phyloP scores from a whole-genome alignment of 2,888 invertebrate genomes.

The Macrophya alboannulata region DNA sequence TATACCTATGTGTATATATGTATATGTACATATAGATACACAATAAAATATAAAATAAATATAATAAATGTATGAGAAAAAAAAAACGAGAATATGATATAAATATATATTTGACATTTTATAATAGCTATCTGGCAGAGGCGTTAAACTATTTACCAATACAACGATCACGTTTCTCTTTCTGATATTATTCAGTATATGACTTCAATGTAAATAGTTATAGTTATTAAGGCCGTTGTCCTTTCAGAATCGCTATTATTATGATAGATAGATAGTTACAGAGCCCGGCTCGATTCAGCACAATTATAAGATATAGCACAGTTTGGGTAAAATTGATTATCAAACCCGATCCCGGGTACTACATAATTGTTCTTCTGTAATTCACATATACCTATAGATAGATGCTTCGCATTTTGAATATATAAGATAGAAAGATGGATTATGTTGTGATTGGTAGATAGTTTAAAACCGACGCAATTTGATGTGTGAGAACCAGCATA shows the following conservation, averaged over 20 bases:
- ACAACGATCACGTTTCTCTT: constrained; percentile 52
- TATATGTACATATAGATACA: constrained; percentile 62
- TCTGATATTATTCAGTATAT: not conserved
- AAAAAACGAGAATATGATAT: constrained; percentile 55
- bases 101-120: constrained; percentile 59
- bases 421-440: constrained; percentile 22
- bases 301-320: constrained; percentile 3
- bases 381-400: not conserved
- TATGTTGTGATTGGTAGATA: constrained; percentile 63
- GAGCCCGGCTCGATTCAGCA: not conserved
- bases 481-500: constrained; percentile 68
- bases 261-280: not conserved
- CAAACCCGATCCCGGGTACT: not conserved
- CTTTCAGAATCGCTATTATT: constrained; percentile 5
- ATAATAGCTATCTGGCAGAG: constrained; percentile 64
- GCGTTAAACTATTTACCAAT: constrained; percentile 69
- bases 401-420: not conserved
- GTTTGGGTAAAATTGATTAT: not conserved
- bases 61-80: constrained; percentile 45
- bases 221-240: not conserved
- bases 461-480: constrained; percentile 65
- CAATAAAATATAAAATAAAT: constrained; percentile 44
- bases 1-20: constrained; percentile 58
- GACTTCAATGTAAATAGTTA: not conserved
- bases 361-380: not conserved